Evolutionary conservation across 2,797 vertebrate genomes (phyloP), one percentile per base, ranked within the genome.

Genomic region (Rachycentron canadum): DNA sequence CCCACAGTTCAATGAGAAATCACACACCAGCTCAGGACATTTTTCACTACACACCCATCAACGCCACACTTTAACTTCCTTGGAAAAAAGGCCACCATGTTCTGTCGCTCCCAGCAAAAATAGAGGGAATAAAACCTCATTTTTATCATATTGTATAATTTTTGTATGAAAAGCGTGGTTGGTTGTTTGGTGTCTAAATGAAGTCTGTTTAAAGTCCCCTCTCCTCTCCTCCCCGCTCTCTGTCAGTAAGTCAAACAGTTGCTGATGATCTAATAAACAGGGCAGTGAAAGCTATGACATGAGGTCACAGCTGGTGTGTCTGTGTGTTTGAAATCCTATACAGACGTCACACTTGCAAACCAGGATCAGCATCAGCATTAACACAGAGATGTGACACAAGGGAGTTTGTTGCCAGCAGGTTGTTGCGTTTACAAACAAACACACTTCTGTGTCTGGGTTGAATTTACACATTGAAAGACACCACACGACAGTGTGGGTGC

Each of bases 251-350:
- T 86, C 81, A 57, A 66, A 77, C 92, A 93, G 92, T 83, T 92
- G 91, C 83, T 78, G 13, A 0, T 78, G 88, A 78, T 85, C 67
- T 76, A 81, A 90, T 92, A 87, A 91, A 91, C 81, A 62, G 82
- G 73, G 79, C 70, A 86, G 84, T 73, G 88, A 89, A 79, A 87
- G 85, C 89, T 58, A 68, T 81, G 89, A 85, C 90, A 90, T 75
- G 85, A 88, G 82, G 85, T 86, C 88, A 86, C 91, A 91, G 89
- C 92, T 92, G 90, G 69, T 66, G 58, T 41, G 30, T 69, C 59
- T 59, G 58, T 80, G 61, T 70, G 53, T 79, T 34, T 76, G 70
- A 85, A 89, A 89, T 64, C 57, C 81, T 76, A 82, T 72, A 70
- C 77, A 52, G 49, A 64, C 53, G 19, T 85, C 73, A 70, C 50